phyloP scores from a whole-genome alignment of 2,888 invertebrate species.

The Oasisia sp. region DNA sequence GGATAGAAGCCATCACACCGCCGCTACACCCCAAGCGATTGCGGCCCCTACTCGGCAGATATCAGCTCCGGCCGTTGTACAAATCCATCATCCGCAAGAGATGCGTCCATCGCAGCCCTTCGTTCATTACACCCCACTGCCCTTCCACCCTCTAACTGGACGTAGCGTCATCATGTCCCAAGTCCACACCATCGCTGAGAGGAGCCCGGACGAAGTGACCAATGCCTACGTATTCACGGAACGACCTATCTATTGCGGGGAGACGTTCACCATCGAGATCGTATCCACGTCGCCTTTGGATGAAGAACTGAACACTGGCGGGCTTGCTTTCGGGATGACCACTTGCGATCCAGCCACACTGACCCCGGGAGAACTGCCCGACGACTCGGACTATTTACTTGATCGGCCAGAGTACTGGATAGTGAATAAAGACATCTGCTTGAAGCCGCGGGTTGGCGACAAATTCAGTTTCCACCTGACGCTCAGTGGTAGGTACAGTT shows the following conservation, averaged over 20 bases:
- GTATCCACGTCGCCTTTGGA: neutral
- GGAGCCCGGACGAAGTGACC: slow-evolving; percentile 54
- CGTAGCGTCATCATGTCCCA: neutral
- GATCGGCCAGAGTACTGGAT: slow-evolving; percentile 99
- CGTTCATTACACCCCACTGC: slow-evolving; percentile 57
- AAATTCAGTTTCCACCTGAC: slow-evolving; percentile 73
- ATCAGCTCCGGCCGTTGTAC: neutral
- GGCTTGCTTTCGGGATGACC: slow-evolving; percentile 90
- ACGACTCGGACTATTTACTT: slow-evolving; percentile 81
- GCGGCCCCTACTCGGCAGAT: neutral
- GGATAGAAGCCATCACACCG: neutral
- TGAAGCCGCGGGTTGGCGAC: slow-evolving; percentile 83
- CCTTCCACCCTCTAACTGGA: neutral
- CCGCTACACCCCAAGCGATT: neutral
- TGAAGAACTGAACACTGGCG: slow-evolving; percentile 71
- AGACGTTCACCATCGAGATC: neutral
- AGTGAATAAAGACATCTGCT: slow-evolving; percentile 90
- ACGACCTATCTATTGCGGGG: slow-evolving; percentile 73
- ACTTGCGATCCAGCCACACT: slow-evolving; percentile 90
- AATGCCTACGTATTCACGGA: slow-evolving; percentile 86
- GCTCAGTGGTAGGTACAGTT: slow-evolving; percentile 45
- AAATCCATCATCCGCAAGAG: neutral
- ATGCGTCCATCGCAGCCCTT: slow-evolving; percentile 64
- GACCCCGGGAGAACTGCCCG: slow-evolving; percentile 70
- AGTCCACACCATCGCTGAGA: neutral